phyloP scores from a whole-genome alignment of 2,113 vertebrate species.

The Actinemys pallida region DNA sequence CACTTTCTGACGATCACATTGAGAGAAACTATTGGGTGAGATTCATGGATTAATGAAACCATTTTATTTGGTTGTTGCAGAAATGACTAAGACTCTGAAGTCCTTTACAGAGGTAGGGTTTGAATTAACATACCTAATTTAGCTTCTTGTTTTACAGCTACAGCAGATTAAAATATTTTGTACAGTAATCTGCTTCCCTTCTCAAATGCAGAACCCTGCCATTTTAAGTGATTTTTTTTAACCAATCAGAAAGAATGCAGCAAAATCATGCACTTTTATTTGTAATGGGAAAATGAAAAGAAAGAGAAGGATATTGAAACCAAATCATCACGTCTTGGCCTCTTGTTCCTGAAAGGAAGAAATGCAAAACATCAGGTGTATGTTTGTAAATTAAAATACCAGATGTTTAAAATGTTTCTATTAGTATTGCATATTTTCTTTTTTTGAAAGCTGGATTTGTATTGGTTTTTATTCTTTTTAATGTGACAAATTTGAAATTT shows the following conservation, averaged over 20 bases:
- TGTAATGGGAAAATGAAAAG: not conserved
- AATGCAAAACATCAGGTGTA: not conserved
- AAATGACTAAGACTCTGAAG: not conserved
- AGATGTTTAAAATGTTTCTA: slow-evolving; percentile 34
- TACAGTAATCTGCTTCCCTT: accelerated
- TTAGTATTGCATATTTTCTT: not conserved
- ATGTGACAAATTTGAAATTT: slow-evolving; percentile 6
- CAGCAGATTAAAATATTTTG: not conserved
- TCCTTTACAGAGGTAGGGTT: not conserved
- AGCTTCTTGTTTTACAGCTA: not conserved
- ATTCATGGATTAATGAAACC: not conserved
- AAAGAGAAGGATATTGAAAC: not conserved
- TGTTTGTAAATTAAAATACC: slow-evolving; percentile 42
- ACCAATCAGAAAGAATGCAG: not conserved
- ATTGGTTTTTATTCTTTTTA: slow-evolving; percentile 49
- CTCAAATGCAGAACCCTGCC: accelerated
- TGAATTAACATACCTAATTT: accelerated
- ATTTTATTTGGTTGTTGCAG: not conserved
- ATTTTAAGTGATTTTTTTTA: not conserved
- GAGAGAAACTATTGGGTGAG: not conserved
- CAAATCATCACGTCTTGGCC: not conserved
- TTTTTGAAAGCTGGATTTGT: slow-evolving; percentile 18
- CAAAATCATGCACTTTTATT: not conserved
- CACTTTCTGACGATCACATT: not conserved
- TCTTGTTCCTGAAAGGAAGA: not conserved